These are phyloP conservation scores for Daphoenositta chrysoptera DNA, from an alignment of 2,113 vertebrate species.

Conservation along the genomic window DNA sequence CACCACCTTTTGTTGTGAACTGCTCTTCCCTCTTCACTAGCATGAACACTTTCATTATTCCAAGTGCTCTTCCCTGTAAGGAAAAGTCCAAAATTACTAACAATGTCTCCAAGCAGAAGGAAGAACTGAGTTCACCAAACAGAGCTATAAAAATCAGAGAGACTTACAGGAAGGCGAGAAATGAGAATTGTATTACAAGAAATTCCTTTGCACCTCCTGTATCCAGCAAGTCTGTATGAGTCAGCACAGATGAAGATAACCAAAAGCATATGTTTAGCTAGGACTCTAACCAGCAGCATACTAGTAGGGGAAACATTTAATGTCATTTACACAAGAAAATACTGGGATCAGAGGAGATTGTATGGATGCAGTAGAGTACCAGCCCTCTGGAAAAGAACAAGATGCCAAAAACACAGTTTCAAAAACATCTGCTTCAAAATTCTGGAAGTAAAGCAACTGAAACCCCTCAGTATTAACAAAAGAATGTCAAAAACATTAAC, in stretches of 20 bases:
- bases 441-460: neutral
- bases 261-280: neutral
- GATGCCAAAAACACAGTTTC: neutral
- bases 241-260: neutral
- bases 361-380: neutral
- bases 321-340: neutral
- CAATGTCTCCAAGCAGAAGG: neutral
- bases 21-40: neutral
- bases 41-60: neutral
- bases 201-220: neutral
- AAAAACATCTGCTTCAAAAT: neutral
- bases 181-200: neutral
- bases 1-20: neutral
- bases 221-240: neutral
- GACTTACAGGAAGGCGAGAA: neutral
- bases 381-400: neutral
- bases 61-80: neutral
- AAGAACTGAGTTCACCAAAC: neutral
- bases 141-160: neutral
- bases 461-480: neutral
- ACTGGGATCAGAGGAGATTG: neutral
- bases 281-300: neutral
- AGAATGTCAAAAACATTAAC: neutral
- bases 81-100: neutral
- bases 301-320: neutral